Percentiles rank a stretch among this genome's conserved stretches.
Conservation (phyloP, 2,113 vertebrate species). For the Ceyx margarethae region DNA sequence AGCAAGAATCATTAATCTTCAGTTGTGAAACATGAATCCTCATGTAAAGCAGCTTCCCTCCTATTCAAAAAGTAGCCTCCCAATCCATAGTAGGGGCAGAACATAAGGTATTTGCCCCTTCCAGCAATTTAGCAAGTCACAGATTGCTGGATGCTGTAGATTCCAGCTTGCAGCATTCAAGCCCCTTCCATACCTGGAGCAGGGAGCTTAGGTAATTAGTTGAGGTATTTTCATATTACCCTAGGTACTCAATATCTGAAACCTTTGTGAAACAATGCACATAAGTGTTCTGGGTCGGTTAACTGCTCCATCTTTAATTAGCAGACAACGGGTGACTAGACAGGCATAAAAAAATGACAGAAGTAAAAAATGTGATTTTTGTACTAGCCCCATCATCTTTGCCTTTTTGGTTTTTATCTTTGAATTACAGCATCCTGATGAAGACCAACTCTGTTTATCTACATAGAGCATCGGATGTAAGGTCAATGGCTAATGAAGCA, state of each 20-base stretch:
- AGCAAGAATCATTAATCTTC: background rate
- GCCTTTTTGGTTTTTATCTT: background rate
- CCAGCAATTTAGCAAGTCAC: background rate
- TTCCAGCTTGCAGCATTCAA: background rate
- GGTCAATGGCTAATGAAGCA: background rate
- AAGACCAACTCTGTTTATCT: background rate
- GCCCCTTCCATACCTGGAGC: background rate
- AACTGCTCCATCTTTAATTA: background rate
- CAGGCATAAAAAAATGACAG: background rate
- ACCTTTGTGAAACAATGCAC: background rate
- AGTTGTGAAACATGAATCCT: conserved; percentile 6
- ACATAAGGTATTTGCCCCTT: background rate
- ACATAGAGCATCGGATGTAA: background rate
- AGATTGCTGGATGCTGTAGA: background rate
- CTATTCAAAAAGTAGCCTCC: background rate
- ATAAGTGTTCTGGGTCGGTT: background rate
- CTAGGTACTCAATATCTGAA: background rate
- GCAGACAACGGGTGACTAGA: background rate
- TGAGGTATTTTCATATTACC: background rate
- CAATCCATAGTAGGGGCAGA: background rate
- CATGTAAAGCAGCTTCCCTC: background rate
- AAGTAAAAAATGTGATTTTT: background rate
- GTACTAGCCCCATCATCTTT: background rate
- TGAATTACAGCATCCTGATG: background rate
- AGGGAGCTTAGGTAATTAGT: background rate